Evolutionary conservation across 2,797 vertebrate species (phyloP).

Genomic region (Adelosebastes latens): DNA sequence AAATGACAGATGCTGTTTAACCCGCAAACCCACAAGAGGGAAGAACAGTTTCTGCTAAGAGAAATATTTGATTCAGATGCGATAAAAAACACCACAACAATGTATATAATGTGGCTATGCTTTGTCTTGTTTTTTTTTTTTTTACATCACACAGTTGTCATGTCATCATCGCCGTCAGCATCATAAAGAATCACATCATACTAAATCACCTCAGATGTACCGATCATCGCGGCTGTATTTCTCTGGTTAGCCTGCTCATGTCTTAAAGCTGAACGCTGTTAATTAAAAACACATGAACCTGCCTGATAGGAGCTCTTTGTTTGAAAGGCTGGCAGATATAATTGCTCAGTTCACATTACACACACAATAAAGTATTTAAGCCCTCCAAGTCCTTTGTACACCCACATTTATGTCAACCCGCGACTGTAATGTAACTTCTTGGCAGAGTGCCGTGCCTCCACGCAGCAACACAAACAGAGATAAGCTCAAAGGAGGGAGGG

Average conservation of each 20-base stretch:
- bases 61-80: conserved; percentile 36
- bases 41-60: conserved; percentile 9
- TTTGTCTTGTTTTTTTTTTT: conserved; percentile 11
- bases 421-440: conserved; percentile 78
- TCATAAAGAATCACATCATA: conserved; percentile 24
- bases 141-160: not conserved
- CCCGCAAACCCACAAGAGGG: conserved; percentile 45
- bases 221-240: conserved; percentile 38
- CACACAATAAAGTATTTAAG: conserved; percentile 81
- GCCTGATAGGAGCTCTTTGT: conserved; percentile 77
- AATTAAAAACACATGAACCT: conserved; percentile 82
- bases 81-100: conserved; percentile 17
- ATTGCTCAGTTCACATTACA: conserved; percentile 82
- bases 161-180: not conserved
- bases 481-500: conserved; percentile 66
- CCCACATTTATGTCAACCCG: conserved; percentile 78
- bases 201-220: conserved; percentile 25
- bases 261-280: conserved; percentile 66
- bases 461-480: conserved; percentile 76
- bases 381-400: conserved; percentile 78
- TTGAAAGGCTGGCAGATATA: conserved; percentile 80
- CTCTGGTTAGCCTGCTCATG: conserved; percentile 50
- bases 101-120: conserved; percentile 11
- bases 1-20: conserved; percentile 65
- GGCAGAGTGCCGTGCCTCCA: conserved; percentile 69